Evolutionary conservation across 2,888 invertebrate species (phyloP).

Genomic region (Busseola fusca): DNA sequence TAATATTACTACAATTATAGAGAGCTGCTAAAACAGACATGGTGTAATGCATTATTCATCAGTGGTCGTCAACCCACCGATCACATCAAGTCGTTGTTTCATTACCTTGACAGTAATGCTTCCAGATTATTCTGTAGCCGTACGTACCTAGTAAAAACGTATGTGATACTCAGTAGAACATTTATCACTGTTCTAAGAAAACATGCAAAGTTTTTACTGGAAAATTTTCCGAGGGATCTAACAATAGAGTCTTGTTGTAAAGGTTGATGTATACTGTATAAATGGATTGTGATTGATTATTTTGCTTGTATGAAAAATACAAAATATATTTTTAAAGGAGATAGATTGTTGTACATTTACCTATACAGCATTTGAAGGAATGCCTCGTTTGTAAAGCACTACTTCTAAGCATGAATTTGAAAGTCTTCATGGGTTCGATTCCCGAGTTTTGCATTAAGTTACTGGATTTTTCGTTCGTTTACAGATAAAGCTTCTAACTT

Average conservation of each 20-base stretch:
- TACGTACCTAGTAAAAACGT: slow-evolving; percentile 19
- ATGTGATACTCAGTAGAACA: slow-evolving; percentile 19
- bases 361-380: neutral
- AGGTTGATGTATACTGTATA: slow-evolving; percentile 21
- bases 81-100: slow-evolving; percentile 13
- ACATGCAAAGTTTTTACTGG: slow-evolving; percentile 49
- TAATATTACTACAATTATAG: neutral
- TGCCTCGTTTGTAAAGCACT: no score
- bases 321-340: neutral
- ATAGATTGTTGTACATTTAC: no score
- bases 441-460: neutral
- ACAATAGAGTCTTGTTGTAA: slow-evolving; percentile 47
- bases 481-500: neutral
- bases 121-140: slow-evolving; percentile 24
- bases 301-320: neutral
- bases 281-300: slow-evolving; percentile 20
- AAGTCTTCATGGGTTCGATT: neutral
- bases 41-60: neutral
- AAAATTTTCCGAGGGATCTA: slow-evolving; percentile 46
- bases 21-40: neutral
- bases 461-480: neutral
- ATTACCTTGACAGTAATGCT: slow-evolving; percentile 21
- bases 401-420: neutral
- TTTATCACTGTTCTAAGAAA: slow-evolving; percentile 41
- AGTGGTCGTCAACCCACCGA: neutral